phyloP scores from a whole-genome alignment of 2,797 vertebrate genomes.

The Enteromius argenteus region DNA sequence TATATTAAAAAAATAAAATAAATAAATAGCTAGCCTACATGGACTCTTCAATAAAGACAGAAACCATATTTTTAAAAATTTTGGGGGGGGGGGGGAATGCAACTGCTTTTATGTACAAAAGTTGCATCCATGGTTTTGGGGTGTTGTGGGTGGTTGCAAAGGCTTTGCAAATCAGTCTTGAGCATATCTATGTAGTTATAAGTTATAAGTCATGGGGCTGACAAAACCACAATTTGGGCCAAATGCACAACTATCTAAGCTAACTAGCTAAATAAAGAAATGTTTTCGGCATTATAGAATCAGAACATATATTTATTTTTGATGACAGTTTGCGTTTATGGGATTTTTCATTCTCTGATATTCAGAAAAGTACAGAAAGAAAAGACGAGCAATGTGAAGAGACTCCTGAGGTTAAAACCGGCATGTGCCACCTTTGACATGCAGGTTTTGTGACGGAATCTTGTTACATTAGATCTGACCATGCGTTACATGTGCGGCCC shows the following conservation, averaged over 20 bases:
- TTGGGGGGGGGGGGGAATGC: no score
- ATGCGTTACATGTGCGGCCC: background rate
- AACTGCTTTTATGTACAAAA: no score
- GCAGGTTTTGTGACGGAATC: slow-evolving; percentile 16
- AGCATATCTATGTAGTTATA: background rate
- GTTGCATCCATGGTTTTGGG: background rate
- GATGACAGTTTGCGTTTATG: background rate
- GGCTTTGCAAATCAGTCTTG: background rate
- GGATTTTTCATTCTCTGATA: background rate
- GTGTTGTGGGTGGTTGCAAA: background rate
- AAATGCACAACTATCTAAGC: background rate
- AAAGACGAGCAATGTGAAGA: background rate
- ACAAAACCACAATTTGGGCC: background rate
- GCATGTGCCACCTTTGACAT: slow-evolving; percentile 13
- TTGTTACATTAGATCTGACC: background rate
- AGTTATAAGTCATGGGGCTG: background rate
- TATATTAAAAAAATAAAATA: background rate
- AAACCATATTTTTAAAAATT: background rate
- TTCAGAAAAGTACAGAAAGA: background rate
- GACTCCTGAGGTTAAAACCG: background rate
- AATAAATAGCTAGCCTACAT: background rate
- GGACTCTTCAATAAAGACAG: background rate
- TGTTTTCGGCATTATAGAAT: background rate
- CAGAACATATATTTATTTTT: background rate
- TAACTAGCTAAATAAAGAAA: background rate